These are phyloP conservation scores for Smittia sp. DNA, from an alignment of 2,888 invertebrate genomes.

Conservation along the genomic window DNA sequence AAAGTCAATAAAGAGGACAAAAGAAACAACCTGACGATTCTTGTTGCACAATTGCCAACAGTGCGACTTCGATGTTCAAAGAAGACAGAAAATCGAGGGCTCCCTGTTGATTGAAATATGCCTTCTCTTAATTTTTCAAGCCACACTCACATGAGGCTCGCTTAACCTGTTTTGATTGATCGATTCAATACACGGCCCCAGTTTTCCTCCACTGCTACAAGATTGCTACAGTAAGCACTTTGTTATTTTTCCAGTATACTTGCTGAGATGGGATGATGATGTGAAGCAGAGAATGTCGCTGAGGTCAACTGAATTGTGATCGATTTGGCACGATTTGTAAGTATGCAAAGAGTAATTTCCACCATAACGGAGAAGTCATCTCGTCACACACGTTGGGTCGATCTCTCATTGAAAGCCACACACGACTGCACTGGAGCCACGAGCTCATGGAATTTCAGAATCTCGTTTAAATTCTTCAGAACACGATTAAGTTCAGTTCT, in stretches of 20 bases:
- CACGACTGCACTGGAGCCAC: not conserved
- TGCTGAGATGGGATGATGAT: slow-evolving; percentile 22
- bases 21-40: slow-evolving; percentile 34
- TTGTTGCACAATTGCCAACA: slow-evolving; percentile 29
- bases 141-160: slow-evolving; percentile 28
- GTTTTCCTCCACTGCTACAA: not conserved
- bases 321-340: slow-evolving; percentile 27
- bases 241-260: not conserved
- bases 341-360: not conserved
- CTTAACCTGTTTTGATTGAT: slow-evolving; percentile 41
- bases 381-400: not conserved
- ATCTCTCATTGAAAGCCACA: not conserved
- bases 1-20: slow-evolving; percentile 26
- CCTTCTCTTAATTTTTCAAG: slow-evolving; percentile 37
- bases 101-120: slow-evolving; percentile 38
- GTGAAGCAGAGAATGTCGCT: slow-evolving; percentile 15
- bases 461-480: too few species aligned
- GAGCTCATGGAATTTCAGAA: too few species aligned
- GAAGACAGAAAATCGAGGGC: not conserved
- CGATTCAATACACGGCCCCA: slow-evolving; percentile 24
- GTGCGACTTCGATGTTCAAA: not conserved
- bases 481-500: too few species aligned
- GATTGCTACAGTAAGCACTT: not conserved
- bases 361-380: not conserved
- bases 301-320: slow-evolving; percentile 19